Conservation (phyloP, 2,113 vertebrate genomes). For the Crotalus helleri region DNA sequence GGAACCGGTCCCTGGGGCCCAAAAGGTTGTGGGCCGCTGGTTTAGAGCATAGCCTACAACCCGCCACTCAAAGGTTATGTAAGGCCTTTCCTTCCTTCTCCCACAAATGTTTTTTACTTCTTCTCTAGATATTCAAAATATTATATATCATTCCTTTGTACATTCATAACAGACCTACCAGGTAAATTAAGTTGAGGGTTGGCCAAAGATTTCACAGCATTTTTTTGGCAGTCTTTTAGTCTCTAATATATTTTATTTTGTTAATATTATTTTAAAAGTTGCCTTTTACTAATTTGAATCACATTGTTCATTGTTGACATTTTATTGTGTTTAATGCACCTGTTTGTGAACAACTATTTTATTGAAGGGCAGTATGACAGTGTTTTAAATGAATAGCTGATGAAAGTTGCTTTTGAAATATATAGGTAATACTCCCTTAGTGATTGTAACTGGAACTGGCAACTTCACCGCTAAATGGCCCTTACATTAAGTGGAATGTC, state of each 20-base stretch:
- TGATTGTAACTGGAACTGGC: not conserved
- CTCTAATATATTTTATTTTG: not conserved
- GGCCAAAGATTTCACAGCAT: not conserved
- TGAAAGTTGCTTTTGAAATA: not conserved
- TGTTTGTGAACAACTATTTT: not conserved
- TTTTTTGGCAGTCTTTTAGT: not conserved
- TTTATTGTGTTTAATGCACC: not conserved
- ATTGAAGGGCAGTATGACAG: not conserved
- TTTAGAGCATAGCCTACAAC: not conserved
- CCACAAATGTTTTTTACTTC: not conserved
- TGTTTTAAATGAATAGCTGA: not conserved
- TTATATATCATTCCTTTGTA: not conserved
- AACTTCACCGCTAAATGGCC: not conserved
- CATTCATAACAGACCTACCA: not conserved
- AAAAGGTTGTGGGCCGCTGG: not conserved
- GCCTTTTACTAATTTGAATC: not conserved
- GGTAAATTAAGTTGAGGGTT: not conserved
- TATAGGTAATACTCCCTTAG: not conserved
- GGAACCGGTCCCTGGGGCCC: not conserved
- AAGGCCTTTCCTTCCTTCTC: not conserved
- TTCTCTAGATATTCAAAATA: not conserved
- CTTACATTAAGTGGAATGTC: not conserved
- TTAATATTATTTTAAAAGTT: not conserved
- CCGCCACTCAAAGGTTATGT: not conserved
- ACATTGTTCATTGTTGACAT: not conserved